phyloP scores from a whole-genome alignment of 1,140 invertebrate species.

The Cotesia chilonis region DNA sequence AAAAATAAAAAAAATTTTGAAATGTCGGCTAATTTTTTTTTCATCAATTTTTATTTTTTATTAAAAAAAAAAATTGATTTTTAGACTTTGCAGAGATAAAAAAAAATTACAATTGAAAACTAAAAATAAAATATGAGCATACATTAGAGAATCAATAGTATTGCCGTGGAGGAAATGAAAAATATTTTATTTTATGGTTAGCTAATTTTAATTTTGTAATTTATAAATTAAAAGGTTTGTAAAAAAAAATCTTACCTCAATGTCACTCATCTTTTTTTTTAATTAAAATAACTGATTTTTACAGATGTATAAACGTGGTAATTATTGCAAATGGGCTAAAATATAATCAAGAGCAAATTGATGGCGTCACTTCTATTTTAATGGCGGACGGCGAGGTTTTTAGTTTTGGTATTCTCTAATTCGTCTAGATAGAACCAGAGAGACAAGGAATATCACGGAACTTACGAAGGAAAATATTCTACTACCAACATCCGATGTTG shows the following conservation, averaged over 20 bases:
- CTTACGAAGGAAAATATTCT: not conserved
- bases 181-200: not conserved
- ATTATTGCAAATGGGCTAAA: not conserved
- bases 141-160: not conserved
- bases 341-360: not conserved
- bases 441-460: conserved; percentile 7
- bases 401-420: not conserved
- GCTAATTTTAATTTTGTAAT: not conserved
- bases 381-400: conserved; percentile 32
- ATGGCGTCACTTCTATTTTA: conserved; percentile 28
- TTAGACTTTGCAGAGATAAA: too few species aligned
- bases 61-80: too few species aligned
- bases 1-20: too few species aligned
- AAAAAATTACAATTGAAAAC: too few species aligned
- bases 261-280: conserved; percentile 19
- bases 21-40: too few species aligned
- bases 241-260: conserved; percentile 5
- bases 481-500: too few species aligned
- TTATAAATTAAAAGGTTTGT: not conserved
- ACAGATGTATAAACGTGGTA: not conserved
- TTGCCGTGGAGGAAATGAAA: not conserved
- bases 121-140: conserved; percentile 62
- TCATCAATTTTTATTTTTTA: too few species aligned
- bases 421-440: conserved; percentile 8
- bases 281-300: not conserved